Conservation (phyloP, 2,113 vertebrate genomes). For the Crotalus helleri region DNA sequence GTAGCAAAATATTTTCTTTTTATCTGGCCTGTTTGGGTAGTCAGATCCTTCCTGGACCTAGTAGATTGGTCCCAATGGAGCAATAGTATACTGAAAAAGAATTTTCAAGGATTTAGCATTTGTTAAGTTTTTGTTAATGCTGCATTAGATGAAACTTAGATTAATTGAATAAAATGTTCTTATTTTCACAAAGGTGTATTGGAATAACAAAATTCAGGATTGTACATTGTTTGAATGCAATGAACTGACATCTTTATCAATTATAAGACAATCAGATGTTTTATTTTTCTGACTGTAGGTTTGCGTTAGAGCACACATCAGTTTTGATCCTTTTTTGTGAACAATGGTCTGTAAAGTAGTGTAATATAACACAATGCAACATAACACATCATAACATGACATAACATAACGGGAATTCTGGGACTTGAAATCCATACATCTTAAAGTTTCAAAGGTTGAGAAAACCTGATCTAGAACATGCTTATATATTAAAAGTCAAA, state of each 20-base stretch:
- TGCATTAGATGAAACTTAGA: not conserved
- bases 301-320: not conserved
- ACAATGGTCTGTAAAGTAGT: not conserved
- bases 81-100: not conserved
- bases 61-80: not conserved
- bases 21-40: not conserved
- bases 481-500: not conserved
- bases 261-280: not conserved
- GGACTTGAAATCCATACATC: not conserved
- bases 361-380: not conserved
- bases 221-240: not conserved
- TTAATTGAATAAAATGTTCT: not conserved
- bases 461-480: not conserved
- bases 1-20: not conserved
- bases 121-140: not conserved
- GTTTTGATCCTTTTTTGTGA: not conserved
- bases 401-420: not conserved
- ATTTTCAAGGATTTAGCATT: not conserved
- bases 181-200: not conserved
- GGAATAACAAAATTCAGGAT: not conserved
- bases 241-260: not conserved
- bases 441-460: not conserved
- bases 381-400: not conserved
- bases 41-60: not conserved
- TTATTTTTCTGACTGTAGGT: not conserved